Evolutionary conservation across 2,113 vertebrate species (phyloP).

Genomic region (Hemibagrus wyckioides): DNA sequence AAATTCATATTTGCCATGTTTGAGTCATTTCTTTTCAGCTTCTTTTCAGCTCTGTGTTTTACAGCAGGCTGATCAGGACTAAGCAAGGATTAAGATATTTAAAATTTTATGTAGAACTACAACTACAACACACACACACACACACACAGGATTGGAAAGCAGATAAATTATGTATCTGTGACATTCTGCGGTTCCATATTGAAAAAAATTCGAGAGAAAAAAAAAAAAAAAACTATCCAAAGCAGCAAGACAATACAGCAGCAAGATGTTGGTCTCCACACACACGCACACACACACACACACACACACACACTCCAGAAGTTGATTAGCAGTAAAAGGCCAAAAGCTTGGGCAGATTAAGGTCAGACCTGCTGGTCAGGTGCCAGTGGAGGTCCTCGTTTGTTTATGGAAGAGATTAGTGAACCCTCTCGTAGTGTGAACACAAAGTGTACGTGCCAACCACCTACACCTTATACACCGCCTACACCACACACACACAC

Average conservation of each 20-base stretch:
- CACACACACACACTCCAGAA: neutral
- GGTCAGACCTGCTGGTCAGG: neutral
- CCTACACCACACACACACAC: neutral
- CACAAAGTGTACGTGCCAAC: neutral
- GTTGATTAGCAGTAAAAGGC: conserved; percentile 23
- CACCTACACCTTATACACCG: conserved; percentile 1
- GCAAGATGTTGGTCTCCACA: neutral
- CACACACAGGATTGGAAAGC: neutral
- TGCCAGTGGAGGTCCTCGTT: neutral
- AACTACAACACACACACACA: neutral
- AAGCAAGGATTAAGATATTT: neutral
- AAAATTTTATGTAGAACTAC: neutral
- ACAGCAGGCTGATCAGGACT: neutral
- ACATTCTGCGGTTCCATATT: neutral
- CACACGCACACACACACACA: too few relatives aligned
- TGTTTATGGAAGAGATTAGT: conserved; percentile 31
- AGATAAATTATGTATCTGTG: neutral
- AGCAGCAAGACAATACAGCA: neutral
- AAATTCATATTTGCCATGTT: too few relatives aligned
- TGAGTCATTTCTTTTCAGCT: too few relatives aligned
- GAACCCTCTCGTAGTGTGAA: conserved; percentile 25
- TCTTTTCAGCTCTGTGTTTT: too few relatives aligned
- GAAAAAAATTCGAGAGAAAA: too few relatives aligned
- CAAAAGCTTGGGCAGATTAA: conserved; percentile 23
- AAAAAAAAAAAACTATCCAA: too few relatives aligned